phyloP scores from a whole-genome alignment of 2,113 vertebrate species.

The Microtus ochrogaster region DNA sequence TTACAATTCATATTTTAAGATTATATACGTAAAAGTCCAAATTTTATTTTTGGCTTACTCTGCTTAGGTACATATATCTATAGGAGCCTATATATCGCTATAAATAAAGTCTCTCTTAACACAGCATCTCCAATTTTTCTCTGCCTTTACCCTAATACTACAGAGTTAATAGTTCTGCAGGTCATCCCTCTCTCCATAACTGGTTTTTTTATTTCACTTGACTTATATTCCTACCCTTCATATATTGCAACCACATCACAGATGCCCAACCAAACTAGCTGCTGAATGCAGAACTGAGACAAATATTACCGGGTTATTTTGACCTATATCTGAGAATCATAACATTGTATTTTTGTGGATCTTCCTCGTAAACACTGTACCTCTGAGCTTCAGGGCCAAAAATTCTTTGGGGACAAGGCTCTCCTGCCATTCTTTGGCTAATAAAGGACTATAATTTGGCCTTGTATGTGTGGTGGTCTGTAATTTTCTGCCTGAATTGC shows the following conservation, averaged over 20 bases:
- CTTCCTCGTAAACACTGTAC: not conserved
- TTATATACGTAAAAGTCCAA: not conserved
- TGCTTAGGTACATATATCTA: not conserved
- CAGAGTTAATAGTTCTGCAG: not conserved
- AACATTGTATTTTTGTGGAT: not conserved
- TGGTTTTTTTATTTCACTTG: not conserved
- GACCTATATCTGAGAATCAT: not conserved
- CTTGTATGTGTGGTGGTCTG: not conserved
- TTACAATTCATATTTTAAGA: not conserved
- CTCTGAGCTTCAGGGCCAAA: not conserved
- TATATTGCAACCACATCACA: fast-evolving
- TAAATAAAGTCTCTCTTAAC: not conserved
- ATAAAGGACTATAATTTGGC: not conserved
- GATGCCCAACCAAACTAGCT: not conserved
- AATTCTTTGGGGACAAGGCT: not conserved
- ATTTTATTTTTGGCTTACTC: not conserved
- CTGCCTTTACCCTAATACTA: not conserved
- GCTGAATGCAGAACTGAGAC: not conserved
- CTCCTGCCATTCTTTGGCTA: not conserved
- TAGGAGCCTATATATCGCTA: not conserved
- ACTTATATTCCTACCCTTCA: not conserved
- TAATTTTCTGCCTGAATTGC: not conserved
- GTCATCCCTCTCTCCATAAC: too few species aligned
- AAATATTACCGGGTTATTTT: not conserved
- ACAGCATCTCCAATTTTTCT: not conserved